phyloP scores from a whole-genome alignment of 2,888 invertebrate genomes.

The Xanthostigma xanthostigma region DNA sequence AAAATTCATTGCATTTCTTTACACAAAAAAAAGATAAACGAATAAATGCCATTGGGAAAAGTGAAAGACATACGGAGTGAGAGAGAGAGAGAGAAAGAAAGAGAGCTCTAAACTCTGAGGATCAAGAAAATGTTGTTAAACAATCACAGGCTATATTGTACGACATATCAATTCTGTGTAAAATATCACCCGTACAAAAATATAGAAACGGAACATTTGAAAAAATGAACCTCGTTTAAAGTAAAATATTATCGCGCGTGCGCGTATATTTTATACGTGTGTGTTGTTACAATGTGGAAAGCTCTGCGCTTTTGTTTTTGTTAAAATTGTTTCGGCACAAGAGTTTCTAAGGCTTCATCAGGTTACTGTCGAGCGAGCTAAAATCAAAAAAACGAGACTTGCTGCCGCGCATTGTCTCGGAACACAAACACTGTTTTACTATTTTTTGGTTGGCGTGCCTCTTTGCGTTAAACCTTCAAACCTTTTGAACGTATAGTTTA shows the following conservation, averaged over 20 bases:
- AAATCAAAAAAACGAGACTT: background rate
- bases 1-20: background rate
- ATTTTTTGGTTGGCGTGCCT: constrained; percentile 69
- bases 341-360: constrained; percentile 8
- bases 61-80: too few species aligned
- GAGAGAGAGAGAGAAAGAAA: too few species aligned
- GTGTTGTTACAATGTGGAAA: background rate
- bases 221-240: too few species aligned
- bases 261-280: background rate
- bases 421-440: constrained; percentile 17
- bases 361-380: constrained; percentile 3
- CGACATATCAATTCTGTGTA: too few species aligned
- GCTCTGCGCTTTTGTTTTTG: background rate
- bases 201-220: too few species aligned
- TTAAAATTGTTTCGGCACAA: background rate
- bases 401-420: background rate
- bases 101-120: too few species aligned
- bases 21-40: background rate
- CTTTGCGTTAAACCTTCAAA: constrained; percentile 95
- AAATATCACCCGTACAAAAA: too few species aligned
- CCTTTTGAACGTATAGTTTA: constrained; percentile 98
- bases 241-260: too few species aligned
- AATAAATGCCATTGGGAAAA: background rate
- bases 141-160: too few species aligned
- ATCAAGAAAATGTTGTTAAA: too few species aligned